Evolutionary conservation across 2,888 invertebrate species (phyloP).

Genomic region (Nemoura dubitans): DNA sequence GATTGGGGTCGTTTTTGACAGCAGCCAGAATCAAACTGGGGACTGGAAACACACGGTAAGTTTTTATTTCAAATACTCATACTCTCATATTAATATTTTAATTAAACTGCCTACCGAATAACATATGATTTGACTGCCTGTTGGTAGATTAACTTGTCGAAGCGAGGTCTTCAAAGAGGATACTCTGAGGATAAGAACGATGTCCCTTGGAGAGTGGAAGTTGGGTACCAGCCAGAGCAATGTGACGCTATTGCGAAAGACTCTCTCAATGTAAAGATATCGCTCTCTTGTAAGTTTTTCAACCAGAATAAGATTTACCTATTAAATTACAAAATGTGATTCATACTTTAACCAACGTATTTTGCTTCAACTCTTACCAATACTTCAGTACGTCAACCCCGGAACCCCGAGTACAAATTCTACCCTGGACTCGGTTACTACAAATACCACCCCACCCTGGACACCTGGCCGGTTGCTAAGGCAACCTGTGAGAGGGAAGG

Average conservation of each 20-base stretch:
- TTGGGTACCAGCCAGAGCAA: not conserved
- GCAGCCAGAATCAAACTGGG: not conserved
- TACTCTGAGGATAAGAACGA: not conserved
- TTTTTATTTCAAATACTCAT: not conserved
- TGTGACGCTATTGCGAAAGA: not conserved
- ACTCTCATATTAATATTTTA: no score
- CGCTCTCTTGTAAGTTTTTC: not conserved
- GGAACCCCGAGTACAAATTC: not conserved
- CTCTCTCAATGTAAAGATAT: not conserved
- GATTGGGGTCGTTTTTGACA: not conserved
- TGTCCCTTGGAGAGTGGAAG: not conserved
- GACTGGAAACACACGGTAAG: not conserved
- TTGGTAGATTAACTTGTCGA: not conserved
- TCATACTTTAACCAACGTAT: no score
- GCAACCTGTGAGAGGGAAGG: slow-evolving; percentile 35
- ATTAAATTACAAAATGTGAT: no score
- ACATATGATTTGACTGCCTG: no score
- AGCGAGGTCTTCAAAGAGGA: not conserved
- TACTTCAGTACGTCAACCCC: not conserved
- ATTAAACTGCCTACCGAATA: no score
- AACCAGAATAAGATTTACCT: no score
- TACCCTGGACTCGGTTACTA: slow-evolving; percentile 22
- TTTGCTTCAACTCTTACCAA: no score
- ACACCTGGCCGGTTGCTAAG: slow-evolving; percentile 13
- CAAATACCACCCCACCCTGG: slow-evolving; percentile 20